Conservation (phyloP, 2,888 invertebrate species). For the Epistrophe eligans region DNA sequence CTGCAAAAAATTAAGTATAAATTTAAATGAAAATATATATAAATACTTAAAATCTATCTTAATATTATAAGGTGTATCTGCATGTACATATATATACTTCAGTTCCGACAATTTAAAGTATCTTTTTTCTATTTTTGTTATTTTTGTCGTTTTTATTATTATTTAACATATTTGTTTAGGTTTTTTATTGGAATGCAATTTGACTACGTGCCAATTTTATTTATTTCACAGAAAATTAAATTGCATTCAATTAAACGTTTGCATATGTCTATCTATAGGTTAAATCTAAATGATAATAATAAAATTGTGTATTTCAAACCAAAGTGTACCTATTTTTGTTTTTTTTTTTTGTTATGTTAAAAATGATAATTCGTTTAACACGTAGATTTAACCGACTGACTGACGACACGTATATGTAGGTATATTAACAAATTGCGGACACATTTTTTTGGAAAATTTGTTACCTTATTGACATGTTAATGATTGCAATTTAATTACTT, state of each 20-base stretch:
- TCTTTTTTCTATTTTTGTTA: slow-evolving; percentile 58
- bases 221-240: slow-evolving; percentile 67
- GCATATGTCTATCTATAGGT: slow-evolving; percentile 4
- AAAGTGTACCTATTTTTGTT: not conserved
- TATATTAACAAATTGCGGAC: not conserved
- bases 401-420: no score
- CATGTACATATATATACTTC: not conserved
- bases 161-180: slow-evolving; percentile 34
- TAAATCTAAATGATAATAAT: slow-evolving; percentile 31
- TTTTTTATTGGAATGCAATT: slow-evolving; percentile 73
- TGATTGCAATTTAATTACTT: not conserved
- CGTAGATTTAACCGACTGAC: not conserved
- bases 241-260: slow-evolving; percentile 43
- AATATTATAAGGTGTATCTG: not conserved
- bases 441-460: slow-evolving; percentile 19
- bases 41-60: slow-evolving; percentile 10
- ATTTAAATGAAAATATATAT: not conserved
- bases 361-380: not conserved
- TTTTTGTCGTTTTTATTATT: slow-evolving; percentile 62
- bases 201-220: slow-evolving; percentile 74
- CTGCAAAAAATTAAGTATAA: not conserved
- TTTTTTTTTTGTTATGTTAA: not conserved
- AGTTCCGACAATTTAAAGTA: slow-evolving; percentile 32
- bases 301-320: slow-evolving; percentile 1
- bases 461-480: slow-evolving; percentile 21